phyloP scores from a whole-genome alignment of 2,888 invertebrate genomes.

The Cosmorhoe ocellata region DNA sequence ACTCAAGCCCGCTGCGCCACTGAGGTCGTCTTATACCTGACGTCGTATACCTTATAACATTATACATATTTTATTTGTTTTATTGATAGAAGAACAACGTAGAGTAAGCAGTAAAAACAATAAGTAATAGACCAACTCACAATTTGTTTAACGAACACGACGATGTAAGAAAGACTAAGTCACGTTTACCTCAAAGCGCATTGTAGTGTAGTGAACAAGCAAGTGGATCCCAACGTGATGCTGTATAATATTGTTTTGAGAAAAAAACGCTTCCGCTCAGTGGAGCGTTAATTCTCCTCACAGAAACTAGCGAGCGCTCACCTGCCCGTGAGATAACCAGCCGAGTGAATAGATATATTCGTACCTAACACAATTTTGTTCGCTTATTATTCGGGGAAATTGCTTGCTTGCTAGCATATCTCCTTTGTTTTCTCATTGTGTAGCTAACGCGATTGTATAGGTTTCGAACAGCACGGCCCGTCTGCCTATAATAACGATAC shows the following conservation, averaged over 20 bases:
- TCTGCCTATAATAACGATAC: no score
- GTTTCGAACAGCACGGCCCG: no score
- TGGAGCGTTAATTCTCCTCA: slow-evolving; percentile 61
- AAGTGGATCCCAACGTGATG: slow-evolving; percentile 1
- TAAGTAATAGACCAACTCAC: no score
- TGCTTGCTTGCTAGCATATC: background rate
- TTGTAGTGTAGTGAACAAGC: slow-evolving; percentile 17
- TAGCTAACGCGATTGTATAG: no score
- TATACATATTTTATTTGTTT: no score
- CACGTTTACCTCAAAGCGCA: slow-evolving; percentile 20
- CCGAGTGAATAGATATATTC: slow-evolving; percentile 17
- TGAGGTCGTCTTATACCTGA: no score
- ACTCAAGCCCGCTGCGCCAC: no score
- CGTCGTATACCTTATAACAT: no score
- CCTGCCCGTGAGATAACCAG: slow-evolving; percentile 33
- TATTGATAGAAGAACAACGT: no score
- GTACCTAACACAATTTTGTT: slow-evolving; percentile 6
- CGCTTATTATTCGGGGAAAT: slow-evolving; percentile 5
- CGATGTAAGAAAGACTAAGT: slow-evolving; percentile 24
- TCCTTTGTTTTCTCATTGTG: no score
- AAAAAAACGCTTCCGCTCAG: slow-evolving; percentile 63
- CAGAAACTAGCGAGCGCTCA: slow-evolving; percentile 45
- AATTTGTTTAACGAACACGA: background rate
- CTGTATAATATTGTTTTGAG: slow-evolving; percentile 50
- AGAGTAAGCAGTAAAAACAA: no score